A percentile compares a stretch with the other conserved stretches of the same genome.
Evolutionary conservation across 2,888 invertebrate genomes (phyloP).

Genomic region (Sphaerophoria rueppellii): DNA sequence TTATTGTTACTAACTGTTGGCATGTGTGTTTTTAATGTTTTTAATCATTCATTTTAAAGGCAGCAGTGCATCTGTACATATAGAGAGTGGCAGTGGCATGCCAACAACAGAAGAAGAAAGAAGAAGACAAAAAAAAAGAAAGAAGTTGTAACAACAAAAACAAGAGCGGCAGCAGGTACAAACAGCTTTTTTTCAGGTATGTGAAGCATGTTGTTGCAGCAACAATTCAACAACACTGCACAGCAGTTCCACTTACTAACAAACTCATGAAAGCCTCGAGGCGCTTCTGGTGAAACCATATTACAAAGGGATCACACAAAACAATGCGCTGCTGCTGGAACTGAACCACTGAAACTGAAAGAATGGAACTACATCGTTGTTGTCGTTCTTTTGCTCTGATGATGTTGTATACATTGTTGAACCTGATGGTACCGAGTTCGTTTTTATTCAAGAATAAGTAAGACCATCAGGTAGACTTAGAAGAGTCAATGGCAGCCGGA

Average conservation of each 20-base stretch:
- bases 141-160: slow-evolving; percentile 39
- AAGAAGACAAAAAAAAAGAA: slow-evolving; percentile 14
- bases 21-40: slow-evolving; percentile 72
- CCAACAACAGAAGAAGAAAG: slow-evolving; percentile 9
- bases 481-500: slow-evolving; percentile 73
- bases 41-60: slow-evolving; percentile 60
- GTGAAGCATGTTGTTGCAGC: slow-evolving; percentile 70
- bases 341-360: slow-evolving; percentile 35
- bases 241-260: slow-evolving; percentile 30
- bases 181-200: slow-evolving; percentile 66
- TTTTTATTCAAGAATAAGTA: slow-evolving; percentile 14
- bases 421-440: slow-evolving; percentile 53
- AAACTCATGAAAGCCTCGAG: slow-evolving; percentile 28
- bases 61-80: background rate
- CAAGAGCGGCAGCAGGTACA: slow-evolving; percentile 68
- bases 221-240: slow-evolving; percentile 56
- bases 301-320: slow-evolving; percentile 45
- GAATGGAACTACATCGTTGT: slow-evolving; percentile 46
- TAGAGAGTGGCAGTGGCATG: slow-evolving; percentile 18
- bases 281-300: slow-evolving; percentile 45
- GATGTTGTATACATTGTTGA: slow-evolving; percentile 27
- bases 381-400: slow-evolving; percentile 22
- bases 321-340: slow-evolving; percentile 48
- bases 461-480: slow-evolving; percentile 71
- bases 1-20: slow-evolving; percentile 71